Percentiles rank a stretch among this genome's conserved stretches.
Conservation (phyloP, 2,888 invertebrate species). For the Rapana venosa region DNA sequence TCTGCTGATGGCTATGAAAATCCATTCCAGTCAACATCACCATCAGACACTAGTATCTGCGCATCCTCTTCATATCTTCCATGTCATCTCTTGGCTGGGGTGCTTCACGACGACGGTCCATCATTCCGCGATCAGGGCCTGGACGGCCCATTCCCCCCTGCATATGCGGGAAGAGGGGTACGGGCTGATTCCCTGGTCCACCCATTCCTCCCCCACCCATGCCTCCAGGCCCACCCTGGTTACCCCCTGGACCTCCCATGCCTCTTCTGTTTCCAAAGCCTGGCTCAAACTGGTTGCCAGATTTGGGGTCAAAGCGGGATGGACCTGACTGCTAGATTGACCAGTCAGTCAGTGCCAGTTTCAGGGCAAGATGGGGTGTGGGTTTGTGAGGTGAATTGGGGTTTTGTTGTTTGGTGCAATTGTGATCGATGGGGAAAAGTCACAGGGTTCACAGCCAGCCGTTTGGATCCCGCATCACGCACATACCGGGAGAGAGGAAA, state of each 20-base stretch:
- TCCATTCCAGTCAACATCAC: background rate
- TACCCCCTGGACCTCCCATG: constrained; percentile 52
- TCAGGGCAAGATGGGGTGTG: constrained; percentile 3
- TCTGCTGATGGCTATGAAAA: background rate
- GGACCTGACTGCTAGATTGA: constrained; percentile 50
- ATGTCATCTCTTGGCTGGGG: constrained; percentile 49
- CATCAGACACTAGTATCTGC: constrained; percentile 45
- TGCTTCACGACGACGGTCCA: constrained; percentile 51
- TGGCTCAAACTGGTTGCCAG: constrained; percentile 48
- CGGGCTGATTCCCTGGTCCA: constrained; percentile 40
- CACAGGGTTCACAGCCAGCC: constrained; percentile 30
- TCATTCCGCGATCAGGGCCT: constrained; percentile 48
- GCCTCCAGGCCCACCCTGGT: constrained; percentile 51
- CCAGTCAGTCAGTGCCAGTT: constrained; percentile 20
- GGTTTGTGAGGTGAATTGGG: background rate
- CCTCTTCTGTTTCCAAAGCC: constrained; percentile 52
- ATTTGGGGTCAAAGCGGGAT: constrained; percentile 56
- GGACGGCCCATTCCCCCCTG: constrained; percentile 40
- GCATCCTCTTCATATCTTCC: constrained; percentile 54
- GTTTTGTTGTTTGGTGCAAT: constrained; percentile 10
- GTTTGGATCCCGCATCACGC: constrained; percentile 45
- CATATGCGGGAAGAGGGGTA: constrained; percentile 40
- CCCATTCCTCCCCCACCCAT: constrained; percentile 50
- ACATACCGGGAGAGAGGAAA: constrained; percentile 49
- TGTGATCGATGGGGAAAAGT: constrained; percentile 20